Percentiles rank a stretch among this genome's conserved stretches.
Evolutionary conservation across 2,797 vertebrate genomes (phyloP).

Genomic region (Pterois miles): DNA sequence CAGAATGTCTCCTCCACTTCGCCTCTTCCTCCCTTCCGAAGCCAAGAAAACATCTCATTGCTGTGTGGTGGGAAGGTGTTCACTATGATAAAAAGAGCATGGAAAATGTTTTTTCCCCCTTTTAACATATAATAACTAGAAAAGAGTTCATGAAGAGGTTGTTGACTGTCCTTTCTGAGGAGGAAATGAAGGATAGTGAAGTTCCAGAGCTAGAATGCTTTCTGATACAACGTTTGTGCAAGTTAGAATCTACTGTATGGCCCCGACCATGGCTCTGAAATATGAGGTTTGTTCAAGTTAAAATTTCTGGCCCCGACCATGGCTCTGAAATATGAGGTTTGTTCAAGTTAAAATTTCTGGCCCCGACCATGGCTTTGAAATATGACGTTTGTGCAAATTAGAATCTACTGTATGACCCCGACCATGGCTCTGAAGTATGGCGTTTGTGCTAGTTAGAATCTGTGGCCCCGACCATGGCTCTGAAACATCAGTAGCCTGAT

Average conservation of each 20-base stretch:
- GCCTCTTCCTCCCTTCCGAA: constrained; percentile 30
- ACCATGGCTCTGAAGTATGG: too few relatives aligned
- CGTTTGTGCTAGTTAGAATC: too few relatives aligned
- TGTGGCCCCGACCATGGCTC: too few relatives aligned
- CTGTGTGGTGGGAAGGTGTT: constrained; percentile 13
- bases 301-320: too few relatives aligned
- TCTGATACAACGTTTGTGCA: neutral
- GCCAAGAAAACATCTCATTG: constrained; percentile 30
- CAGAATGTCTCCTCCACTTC: constrained; percentile 35
- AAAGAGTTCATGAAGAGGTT: neutral
- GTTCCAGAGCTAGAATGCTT: neutral
- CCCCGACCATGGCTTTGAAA: too few relatives aligned
- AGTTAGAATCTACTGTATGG: neutral
- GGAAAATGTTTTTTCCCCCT: neutral
- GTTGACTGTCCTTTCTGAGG: neutral
- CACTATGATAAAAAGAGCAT: constrained; percentile 3
- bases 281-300: too few relatives aligned
- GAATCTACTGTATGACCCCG: too few relatives aligned
- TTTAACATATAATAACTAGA: neutral
- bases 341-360: too few relatives aligned
- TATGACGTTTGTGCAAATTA: too few relatives aligned
- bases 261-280: neutral
- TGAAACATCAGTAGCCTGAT: too few relatives aligned
- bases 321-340: too few relatives aligned
- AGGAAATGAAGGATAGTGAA: neutral